Evolutionary conservation across 2,113 vertebrate species (phyloP).

Genomic region (Pseudopipra pipra): DNA sequence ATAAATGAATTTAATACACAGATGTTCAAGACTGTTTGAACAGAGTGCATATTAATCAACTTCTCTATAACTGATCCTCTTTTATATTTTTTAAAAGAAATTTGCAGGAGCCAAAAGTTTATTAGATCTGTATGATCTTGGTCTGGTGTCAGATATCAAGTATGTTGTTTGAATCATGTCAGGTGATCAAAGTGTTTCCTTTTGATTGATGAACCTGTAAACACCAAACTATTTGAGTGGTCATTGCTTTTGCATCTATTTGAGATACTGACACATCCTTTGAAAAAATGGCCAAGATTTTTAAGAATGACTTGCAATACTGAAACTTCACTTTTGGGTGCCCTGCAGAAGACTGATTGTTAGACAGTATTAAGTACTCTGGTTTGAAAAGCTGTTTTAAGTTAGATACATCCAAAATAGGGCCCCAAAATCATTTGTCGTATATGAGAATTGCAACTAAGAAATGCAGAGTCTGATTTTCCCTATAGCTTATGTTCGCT

Average conservation of each 20-base stretch:
- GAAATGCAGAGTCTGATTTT: background rate
- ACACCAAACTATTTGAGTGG: constrained; percentile 57
- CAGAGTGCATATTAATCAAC: constrained; percentile 84
- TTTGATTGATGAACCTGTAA: constrained; percentile 78
- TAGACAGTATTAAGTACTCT: background rate
- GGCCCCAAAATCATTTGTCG: constrained; percentile 33
- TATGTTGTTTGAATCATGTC: constrained; percentile 61
- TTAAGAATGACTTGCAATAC: constrained; percentile 10
- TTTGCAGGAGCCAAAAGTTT: constrained; percentile 81
- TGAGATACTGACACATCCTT: constrained; percentile 34
- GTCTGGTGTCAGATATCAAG: constrained; percentile 70
- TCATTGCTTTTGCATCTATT: constrained; percentile 56
- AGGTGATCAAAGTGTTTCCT: constrained; percentile 69
- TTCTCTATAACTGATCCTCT: constrained; percentile 80
- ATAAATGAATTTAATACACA: constrained; percentile 88
- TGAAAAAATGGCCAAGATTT: constrained; percentile 59
- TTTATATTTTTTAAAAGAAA: constrained; percentile 79
- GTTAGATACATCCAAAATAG: constrained; percentile 20
- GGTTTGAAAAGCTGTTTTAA: constrained; percentile 43
- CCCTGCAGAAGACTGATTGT: constrained; percentile 14
- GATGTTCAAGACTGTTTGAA: constrained; percentile 84
- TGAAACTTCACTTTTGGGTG: background rate
- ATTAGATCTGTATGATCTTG: constrained; percentile 81
- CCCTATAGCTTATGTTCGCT: background rate
- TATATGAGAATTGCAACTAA: background rate